Evolutionary conservation across 2,113 vertebrate genomes (phyloP), one percentile per base, ranked within the genome.

Genomic region (Anguilla japonica): DNA sequence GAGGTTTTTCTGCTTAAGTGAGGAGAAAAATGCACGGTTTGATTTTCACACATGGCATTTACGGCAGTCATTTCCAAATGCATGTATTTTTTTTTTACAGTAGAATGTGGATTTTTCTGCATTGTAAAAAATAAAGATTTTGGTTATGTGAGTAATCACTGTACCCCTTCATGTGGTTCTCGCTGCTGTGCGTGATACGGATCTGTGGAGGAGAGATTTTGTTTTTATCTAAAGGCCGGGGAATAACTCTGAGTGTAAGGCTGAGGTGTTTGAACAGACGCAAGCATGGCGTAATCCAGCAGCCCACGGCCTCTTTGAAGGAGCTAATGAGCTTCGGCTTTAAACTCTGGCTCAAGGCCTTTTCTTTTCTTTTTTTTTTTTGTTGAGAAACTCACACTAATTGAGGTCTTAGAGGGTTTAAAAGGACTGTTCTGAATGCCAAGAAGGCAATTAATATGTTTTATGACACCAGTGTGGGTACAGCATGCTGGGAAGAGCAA

Each of bases 381-480:
- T 5, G 22, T 46, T 5, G 22, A 71, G 63, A 71, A 71, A 71
- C 63, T 5, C n/a, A 2, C 63, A 8, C 63, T 71, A 71, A 71
- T 71, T 71, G 63, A 71, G 63, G 63, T 71, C 63, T 71, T 71
- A 71, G 71, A 34, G 11, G 71, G 71, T 53, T 79, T 79, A 53
- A 79, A 85, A 53, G 16, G 34, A 41, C 41, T 34, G 16, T 71
- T 16, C 75, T 50, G 71, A 34, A 53, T 56, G 83, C 83, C 83
- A 71, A 56, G 15, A 75, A 75, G 71, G 71, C 71, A 75, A 40
- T 85, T 85, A 20, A 78, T 79, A 22, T 75, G 53, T 57, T 41
- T 50, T 29, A 75, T 79, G 84, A 85, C 43, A 43, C 63, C 63
- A 34, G 50, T 29, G 43, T 29, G 41, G 67, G 39, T 85, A 78